Percentiles rank a stretch among this genome's conserved stretches.
Conservation (phyloP, 2,797 vertebrate species). For the Rhincodon typus region DNA sequence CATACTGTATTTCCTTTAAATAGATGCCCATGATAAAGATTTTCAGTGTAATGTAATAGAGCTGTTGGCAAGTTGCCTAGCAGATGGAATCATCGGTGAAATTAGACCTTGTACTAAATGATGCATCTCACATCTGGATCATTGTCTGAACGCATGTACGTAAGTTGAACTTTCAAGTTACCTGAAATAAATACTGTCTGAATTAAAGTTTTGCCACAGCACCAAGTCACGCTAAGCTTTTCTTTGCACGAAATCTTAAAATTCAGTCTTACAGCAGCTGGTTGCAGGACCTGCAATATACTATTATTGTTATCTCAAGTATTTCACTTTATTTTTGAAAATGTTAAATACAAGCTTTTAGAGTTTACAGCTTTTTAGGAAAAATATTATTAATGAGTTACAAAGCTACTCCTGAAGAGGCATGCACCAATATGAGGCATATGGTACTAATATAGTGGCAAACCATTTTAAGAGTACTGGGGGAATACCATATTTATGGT, state of each 20-base stretch:
- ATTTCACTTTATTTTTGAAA: too few species aligned
- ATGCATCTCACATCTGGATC: constrained; percentile 64
- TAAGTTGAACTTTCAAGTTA: constrained; percentile 62
- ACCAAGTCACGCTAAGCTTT: constrained; percentile 75
- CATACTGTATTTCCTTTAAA: background rate
- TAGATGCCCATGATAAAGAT: constrained; percentile 42
- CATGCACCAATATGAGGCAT: background rate
- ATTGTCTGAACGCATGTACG: too few species aligned
- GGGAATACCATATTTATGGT: background rate
- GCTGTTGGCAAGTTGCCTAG: constrained; percentile 47
- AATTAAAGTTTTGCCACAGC: constrained; percentile 60
- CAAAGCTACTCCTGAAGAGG: background rate
- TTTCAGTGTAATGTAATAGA: constrained; percentile 43
- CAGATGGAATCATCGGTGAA: constrained; percentile 39
- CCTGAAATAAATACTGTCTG: constrained; percentile 66
- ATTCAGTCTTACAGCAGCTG: constrained; percentile 51
- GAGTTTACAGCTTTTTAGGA: background rate
- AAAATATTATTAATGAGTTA: background rate
- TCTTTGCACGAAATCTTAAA: constrained; percentile 68
- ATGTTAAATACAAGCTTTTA: background rate
- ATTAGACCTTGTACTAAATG: constrained; percentile 49
- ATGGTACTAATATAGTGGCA: background rate
- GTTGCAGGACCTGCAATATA: background rate
- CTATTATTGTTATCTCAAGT: too few species aligned
- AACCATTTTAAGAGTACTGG: background rate